These are phyloP conservation scores for Palaemon carinicauda DNA, from an alignment of 1,140 invertebrate species.

Conservation along the genomic window DNA sequence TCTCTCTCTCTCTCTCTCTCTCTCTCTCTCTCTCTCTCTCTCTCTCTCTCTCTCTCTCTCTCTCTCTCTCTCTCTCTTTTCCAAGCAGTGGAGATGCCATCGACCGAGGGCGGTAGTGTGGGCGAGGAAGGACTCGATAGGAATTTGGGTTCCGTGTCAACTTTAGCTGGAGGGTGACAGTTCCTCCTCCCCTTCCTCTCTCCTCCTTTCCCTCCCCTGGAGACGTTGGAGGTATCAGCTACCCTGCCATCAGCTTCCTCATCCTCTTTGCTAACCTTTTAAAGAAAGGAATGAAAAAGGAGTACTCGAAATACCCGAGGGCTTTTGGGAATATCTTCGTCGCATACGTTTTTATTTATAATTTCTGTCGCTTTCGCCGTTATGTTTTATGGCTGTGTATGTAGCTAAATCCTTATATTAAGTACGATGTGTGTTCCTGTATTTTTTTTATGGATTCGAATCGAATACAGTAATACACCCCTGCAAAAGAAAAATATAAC, in stretches of 20 bases:
- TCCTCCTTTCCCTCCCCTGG: not conserved
- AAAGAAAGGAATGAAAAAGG: too few species aligned
- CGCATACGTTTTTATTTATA: too few species aligned
- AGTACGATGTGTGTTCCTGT: too few species aligned
- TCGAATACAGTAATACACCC: too few species aligned
- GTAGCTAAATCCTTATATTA: too few species aligned
- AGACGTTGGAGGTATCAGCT: not conserved
- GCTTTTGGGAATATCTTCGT: too few species aligned
- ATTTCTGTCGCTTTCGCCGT: too few species aligned
- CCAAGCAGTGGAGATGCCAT: not conserved
- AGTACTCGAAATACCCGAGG: too few species aligned
- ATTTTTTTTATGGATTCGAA: too few species aligned
- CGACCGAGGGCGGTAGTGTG: not conserved
- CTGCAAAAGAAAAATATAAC: too few species aligned
- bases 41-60: not conserved
- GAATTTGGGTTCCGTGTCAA: not conserved
- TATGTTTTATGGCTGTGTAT: too few species aligned
- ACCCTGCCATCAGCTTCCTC: not conserved
- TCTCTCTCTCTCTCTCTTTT: not conserved
- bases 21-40: not conserved
- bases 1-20: not conserved
- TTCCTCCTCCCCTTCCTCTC: not conserved
- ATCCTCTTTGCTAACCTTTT: not conserved
- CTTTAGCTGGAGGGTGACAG: not conserved
- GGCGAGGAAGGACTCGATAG: not conserved